Evolutionary conservation across 2,888 invertebrate genomes (phyloP), one percentile per base, ranked within the genome.

Genomic region (Cactoblastis cactorum): DNA sequence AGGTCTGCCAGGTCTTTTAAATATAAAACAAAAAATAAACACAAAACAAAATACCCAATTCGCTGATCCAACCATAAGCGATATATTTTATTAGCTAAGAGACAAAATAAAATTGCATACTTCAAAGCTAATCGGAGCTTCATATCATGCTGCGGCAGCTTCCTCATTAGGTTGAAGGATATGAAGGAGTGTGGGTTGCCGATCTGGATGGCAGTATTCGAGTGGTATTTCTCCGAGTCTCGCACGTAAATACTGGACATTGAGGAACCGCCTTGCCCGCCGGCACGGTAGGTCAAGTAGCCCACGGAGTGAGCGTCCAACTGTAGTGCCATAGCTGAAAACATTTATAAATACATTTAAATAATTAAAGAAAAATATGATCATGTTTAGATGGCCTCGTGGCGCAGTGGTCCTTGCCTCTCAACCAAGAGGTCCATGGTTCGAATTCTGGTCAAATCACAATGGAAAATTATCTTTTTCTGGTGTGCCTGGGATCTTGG

Each of bases 281-380:
- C 95, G 0, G 92, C 92, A 67, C 96, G 94, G 73, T 96, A 97
- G 0, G 96, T 95, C 33, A 98, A 80, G 65, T 97, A 96, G 5
- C 98, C 98, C 50, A 97, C 93, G 0, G 97, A 95, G 70, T 96
- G 94, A 51, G 95, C 95, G 68, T 97, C 96, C 55, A 98, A 83
- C 77, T 97, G 97, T 70, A 95, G 92, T 1, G 95, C 97, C 67
- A 97, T 80, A 4, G 95, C 95, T 95, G 75, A 0, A 76, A 80
- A 38, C 51, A 54, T 43, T 50, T 45, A 24, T 8, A 50, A 48
- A 22, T 1, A 15, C 4, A 50, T 19, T 37, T 41, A 28, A 52
- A 45, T 8, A 9, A 45, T 9, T 4, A 3, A 11, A 51, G 14
- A 38, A 28, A n/a, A n/a, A n/a, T n/a, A n/a, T n/a, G n/a, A n/a